Evolutionary conservation across 2,797 vertebrate genomes (phyloP).

Genomic region (Sternarchorhynchus goeldii): DNA sequence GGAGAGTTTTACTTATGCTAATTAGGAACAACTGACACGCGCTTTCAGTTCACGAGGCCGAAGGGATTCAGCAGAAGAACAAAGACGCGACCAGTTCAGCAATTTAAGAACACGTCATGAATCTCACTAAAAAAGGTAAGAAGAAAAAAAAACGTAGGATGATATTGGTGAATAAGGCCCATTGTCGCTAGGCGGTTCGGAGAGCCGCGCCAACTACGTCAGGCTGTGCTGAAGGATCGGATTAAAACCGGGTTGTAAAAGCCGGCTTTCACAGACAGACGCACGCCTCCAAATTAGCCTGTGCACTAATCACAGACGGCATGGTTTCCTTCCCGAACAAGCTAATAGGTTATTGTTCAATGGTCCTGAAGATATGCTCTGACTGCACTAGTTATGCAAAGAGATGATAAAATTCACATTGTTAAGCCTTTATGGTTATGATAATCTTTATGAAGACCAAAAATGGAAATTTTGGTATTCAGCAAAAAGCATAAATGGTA

Average conservation of each 20-base stretch:
- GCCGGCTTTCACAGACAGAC: not conserved
- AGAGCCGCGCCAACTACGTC: constrained; percentile 15
- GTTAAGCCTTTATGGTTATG: constrained; percentile 12
- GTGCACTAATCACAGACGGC: not conserved
- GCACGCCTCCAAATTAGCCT: not conserved
- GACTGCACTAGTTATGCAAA: not conserved
- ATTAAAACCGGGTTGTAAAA: constrained; percentile 1
- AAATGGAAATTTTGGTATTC: not conserved
- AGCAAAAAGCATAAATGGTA: not conserved
- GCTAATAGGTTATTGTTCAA: not conserved
- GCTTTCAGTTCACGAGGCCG: too few species aligned
- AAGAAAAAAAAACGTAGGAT: too few species aligned
- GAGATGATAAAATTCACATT: not conserved
- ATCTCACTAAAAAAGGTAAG: too few species aligned
- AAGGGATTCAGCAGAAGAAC: too few species aligned
- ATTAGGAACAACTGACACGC: too few species aligned
- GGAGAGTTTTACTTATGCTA: too few species aligned
- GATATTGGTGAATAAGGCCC: too few species aligned
- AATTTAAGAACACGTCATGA: too few species aligned
- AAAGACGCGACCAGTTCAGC: too few species aligned
- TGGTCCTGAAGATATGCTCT: not conserved
- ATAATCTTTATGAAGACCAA: not conserved
- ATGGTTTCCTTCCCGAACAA: not conserved
- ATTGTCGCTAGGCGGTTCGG: not conserved
- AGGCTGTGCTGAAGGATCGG: constrained; percentile 1